These are phyloP conservation scores for Perognathus longimembris DNA, from an alignment of 2,113 vertebrate genomes.

Conservation along the genomic window DNA sequence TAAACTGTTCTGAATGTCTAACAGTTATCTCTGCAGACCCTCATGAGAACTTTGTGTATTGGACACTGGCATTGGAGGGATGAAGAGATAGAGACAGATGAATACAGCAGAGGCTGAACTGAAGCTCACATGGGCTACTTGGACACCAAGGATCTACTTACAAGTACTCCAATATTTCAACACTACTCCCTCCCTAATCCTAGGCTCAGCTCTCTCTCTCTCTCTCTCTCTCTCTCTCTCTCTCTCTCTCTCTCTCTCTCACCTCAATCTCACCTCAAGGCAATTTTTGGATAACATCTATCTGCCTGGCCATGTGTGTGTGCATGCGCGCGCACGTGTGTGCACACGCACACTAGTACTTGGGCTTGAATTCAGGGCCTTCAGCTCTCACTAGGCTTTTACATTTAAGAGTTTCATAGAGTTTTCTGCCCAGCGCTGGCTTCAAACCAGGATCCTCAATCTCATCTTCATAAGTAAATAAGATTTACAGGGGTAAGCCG, in stretches of 20 bases:
- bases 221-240: background rate
- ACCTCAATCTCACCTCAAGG: too few relatives aligned
- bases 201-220: background rate
- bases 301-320: background rate
- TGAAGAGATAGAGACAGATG: background rate
- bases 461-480: too few relatives aligned
- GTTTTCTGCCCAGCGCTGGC: too few relatives aligned
- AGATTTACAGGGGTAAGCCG: too few relatives aligned
- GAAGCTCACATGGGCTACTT: background rate
- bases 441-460: too few relatives aligned
- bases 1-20: background rate
- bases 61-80: background rate
- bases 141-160: background rate
- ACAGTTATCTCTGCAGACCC: background rate
- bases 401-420: too few relatives aligned
- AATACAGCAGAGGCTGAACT: background rate
- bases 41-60: accelerated
- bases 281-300: background rate
- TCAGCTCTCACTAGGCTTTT: too few relatives aligned
- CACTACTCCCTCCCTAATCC: too few relatives aligned
- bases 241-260: background rate
- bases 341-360: background rate
- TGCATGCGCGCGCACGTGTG: background rate
- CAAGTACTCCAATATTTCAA: too few relatives aligned
- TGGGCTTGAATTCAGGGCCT: too few relatives aligned